Evolutionary conservation across 2,113 vertebrate genomes (phyloP).

Genomic region (Daubentonia madagascariensis): DNA sequence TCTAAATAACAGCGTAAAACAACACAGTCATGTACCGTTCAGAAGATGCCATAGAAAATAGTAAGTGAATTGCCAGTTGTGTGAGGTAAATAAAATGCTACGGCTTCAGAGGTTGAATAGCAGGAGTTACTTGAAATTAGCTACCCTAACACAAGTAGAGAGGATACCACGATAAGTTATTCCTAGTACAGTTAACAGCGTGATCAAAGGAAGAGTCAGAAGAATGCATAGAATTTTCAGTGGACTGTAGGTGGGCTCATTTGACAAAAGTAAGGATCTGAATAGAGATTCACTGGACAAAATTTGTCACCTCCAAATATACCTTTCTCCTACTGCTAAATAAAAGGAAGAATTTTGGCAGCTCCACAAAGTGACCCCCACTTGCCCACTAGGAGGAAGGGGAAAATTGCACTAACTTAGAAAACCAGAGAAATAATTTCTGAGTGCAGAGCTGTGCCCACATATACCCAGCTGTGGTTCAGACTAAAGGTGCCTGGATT

Average conservation of each 20-base stretch:
- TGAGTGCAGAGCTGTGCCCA: neutral
- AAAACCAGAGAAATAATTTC: neutral
- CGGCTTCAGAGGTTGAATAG: neutral
- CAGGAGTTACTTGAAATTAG: neutral
- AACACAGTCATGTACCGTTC: neutral
- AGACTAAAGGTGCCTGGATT: rapidly evolving
- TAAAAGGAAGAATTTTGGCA: neutral
- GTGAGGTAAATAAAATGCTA: neutral
- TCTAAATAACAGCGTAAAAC: neutral
- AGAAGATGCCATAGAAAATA: neutral
- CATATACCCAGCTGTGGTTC: neutral
- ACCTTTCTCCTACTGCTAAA: neutral
- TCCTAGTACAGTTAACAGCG: neutral
- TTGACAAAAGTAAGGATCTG: neutral
- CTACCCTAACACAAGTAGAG: neutral
- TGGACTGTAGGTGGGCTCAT: neutral
- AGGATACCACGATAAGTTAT: neutral
- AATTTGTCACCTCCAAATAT: neutral
- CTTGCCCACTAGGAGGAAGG: neutral
- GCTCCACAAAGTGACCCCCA: neutral
- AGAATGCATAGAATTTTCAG: neutral
- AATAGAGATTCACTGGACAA: neutral
- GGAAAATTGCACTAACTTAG: neutral
- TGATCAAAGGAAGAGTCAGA: neutral
- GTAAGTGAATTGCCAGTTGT: neutral